These are phyloP conservation scores for Andrena marginata DNA, from an alignment of 2,888 invertebrate species.

Conservation along the genomic window DNA sequence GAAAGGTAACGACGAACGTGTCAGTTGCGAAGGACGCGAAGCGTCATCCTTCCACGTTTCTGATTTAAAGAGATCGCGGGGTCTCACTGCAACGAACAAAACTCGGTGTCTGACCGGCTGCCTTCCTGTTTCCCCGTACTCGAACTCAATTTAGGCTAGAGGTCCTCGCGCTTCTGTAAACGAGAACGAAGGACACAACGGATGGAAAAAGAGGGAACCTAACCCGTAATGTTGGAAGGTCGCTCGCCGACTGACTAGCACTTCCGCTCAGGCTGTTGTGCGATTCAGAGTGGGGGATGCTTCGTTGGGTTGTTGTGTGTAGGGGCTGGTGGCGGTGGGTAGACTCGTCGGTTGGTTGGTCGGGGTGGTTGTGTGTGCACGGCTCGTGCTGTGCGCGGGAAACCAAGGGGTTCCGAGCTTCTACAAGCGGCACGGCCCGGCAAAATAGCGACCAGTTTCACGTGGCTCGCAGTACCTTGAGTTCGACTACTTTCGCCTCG, in stretches of 20 bases:
- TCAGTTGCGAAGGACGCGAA: slow-evolving; percentile 25
- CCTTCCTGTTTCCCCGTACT: slow-evolving; percentile 16
- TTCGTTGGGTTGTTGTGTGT: slow-evolving; percentile 85
- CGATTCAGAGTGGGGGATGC: slow-evolving; percentile 84
- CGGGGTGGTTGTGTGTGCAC: slow-evolving; percentile 71
- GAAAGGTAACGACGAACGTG: not conserved
- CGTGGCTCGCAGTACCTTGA: slow-evolving; percentile 71
- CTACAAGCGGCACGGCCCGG: slow-evolving; percentile 68
- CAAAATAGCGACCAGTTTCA: slow-evolving; percentile 75
- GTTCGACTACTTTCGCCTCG: slow-evolving; percentile 62
- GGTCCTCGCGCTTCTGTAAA: slow-evolving; percentile 66
- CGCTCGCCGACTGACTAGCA: slow-evolving; percentile 85
- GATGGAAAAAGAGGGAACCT: slow-evolving; percentile 81
- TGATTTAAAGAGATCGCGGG: slow-evolving; percentile 33
- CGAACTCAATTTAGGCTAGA: slow-evolving; percentile 41
- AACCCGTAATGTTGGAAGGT: slow-evolving; percentile 85
- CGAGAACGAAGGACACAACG: slow-evolving; percentile 76
- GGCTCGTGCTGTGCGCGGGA: slow-evolving; percentile 76
- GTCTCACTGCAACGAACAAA: slow-evolving; percentile 27
- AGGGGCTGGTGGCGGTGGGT: slow-evolving; percentile 82
- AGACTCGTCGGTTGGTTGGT: slow-evolving; percentile 77
- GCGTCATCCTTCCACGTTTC: slow-evolving; percentile 37
- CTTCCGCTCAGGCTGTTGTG: slow-evolving; percentile 85
- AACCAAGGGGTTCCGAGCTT: slow-evolving; percentile 72
- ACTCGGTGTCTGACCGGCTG: slow-evolving; percentile 24